Conservation (phyloP, 2,797 vertebrate species). For the Lepilemur septentrionalis region DNA sequence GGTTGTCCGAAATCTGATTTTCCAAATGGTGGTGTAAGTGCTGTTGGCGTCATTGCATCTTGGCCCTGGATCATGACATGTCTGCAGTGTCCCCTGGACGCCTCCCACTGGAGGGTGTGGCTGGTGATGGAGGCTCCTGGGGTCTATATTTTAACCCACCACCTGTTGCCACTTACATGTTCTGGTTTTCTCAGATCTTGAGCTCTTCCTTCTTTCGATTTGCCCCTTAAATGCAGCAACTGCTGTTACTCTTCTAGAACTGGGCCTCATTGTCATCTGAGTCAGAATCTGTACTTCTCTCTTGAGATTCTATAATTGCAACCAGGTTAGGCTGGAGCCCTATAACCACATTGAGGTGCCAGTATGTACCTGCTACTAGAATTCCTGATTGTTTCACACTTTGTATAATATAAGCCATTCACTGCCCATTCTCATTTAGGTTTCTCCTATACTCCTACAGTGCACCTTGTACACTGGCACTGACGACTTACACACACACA, state of each 20-base stretch:
- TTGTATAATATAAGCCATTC: not conserved
- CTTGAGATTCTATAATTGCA: not conserved
- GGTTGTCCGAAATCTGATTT: not conserved
- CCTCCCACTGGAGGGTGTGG: not conserved
- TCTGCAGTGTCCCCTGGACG: accelerated
- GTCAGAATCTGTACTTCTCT: not conserved
- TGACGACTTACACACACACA: not conserved
- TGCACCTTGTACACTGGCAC: not conserved
- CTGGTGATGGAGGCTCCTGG: not conserved
- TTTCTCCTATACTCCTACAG: not conserved
- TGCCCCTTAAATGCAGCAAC: not conserved
- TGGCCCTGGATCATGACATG: not conserved
- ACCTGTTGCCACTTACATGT: no score
- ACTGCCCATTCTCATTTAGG: not conserved
- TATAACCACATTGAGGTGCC: accelerated
- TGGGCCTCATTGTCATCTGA: not conserved
- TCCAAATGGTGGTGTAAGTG: not conserved
- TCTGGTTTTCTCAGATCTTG: not conserved
- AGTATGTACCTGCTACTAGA: not conserved
- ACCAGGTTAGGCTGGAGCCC: not conserved
- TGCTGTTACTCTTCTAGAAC: not conserved
- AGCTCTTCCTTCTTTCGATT: not conserved
- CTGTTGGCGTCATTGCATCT: not conserved
- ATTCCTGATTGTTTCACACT: not conserved
- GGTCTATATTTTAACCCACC: not conserved